phyloP scores from a whole-genome alignment of 2,797 vertebrate genomes.

The Dendrocincla fuliginosa region DNA sequence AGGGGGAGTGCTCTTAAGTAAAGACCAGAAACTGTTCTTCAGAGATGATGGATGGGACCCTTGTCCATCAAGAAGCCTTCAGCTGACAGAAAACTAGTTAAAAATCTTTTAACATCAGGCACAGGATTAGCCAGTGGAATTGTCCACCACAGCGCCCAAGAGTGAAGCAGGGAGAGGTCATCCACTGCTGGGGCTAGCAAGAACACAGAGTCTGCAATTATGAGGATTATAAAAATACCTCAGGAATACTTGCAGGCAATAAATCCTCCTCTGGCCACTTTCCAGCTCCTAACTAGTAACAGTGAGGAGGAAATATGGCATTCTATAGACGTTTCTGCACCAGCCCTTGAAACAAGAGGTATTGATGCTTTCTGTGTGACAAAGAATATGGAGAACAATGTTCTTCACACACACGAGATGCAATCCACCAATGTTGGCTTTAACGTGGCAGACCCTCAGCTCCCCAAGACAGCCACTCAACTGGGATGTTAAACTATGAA shows the following conservation, averaged over 20 bases:
- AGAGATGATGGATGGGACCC: not conserved
- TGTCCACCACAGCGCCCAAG: not conserved
- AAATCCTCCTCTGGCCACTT: not conserved
- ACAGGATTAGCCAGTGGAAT: not conserved
- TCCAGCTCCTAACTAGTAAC: not conserved
- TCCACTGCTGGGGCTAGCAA: not conserved
- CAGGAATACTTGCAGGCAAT: not conserved
- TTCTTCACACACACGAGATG: not conserved
- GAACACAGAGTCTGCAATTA: not conserved
- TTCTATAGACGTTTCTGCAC: not conserved
- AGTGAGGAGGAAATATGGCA: not conserved
- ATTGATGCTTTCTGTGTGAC: not conserved
- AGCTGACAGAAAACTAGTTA: not conserved
- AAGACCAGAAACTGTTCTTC: not conserved
- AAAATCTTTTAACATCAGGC: not conserved
- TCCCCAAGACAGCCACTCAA: not conserved
- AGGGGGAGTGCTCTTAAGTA: not conserved
- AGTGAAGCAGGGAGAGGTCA: not conserved
- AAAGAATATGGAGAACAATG: not conserved
- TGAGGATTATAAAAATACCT: not conserved
- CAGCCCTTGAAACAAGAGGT: not conserved
- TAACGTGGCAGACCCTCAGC: not conserved
- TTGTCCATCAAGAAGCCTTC: not conserved
- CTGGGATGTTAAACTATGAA: not conserved
- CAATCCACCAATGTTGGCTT: not conserved